phyloP scores from a whole-genome alignment of 1,140 invertebrate species.

The Drosophila mauritiana region DNA sequence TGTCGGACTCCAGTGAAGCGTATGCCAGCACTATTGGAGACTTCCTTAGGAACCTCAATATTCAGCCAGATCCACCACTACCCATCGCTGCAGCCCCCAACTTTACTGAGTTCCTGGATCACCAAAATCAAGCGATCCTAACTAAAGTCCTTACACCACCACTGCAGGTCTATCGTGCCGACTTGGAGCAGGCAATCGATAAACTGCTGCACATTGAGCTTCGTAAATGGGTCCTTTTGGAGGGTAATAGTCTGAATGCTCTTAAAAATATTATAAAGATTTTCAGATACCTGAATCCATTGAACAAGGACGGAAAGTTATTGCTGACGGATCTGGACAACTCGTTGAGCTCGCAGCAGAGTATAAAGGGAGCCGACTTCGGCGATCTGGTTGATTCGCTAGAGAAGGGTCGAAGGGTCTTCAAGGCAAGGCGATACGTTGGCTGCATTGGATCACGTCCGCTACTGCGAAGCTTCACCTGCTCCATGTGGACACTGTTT shows the following conservation, averaged over 20 bases:
- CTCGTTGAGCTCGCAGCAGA: not conserved
- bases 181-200: constrained; percentile 64
- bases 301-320: constrained; percentile 34
- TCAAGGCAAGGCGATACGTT: constrained; percentile 86
- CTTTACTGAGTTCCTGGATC: not conserved
- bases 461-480: constrained; percentile 94
- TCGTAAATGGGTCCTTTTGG: constrained; percentile 34
- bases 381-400: constrained; percentile 1
- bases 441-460: constrained; percentile 88
- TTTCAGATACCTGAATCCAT: constrained; percentile 27
- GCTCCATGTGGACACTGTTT: constrained; percentile 97
- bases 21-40: constrained; percentile 29
- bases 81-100: not conserved
- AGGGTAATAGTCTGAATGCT: constrained; percentile 28
- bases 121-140: constrained; percentile 44
- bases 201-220: constrained; percentile 62
- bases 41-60: constrained; percentile 6
- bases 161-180: constrained; percentile 46
- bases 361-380: constrained; percentile 16
- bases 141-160: constrained; percentile 20
- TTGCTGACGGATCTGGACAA: constrained; percentile 29
- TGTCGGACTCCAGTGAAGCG: not conserved
- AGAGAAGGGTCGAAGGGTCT: constrained; percentile 32
- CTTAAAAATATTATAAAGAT: constrained; percentile 34
- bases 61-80: constrained; percentile 1